Percentiles rank a stretch among this genome's conserved stretches.
These are phyloP conservation scores for Scaptomyza hsui DNA, from an alignment of 1,140 invertebrate species.

Conservation along the genomic window DNA sequence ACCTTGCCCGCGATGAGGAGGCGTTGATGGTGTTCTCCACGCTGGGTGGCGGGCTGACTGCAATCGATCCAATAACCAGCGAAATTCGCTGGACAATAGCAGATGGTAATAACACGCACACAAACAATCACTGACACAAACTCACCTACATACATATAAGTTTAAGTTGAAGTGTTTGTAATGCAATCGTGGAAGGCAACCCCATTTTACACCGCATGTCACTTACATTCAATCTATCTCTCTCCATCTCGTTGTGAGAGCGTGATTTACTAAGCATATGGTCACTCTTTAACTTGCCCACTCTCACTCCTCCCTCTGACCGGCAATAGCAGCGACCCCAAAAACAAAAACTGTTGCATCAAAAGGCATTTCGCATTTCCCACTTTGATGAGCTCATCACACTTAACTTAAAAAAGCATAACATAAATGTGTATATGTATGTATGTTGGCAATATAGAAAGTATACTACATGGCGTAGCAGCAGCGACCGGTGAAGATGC, in stretches of 20 bases:
- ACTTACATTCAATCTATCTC: conserved; percentile 13
- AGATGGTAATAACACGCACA: conserved; percentile 88
- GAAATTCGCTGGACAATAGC: conserved; percentile 94
- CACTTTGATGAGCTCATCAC: conserved; percentile 52
- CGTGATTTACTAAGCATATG: conserved; percentile 43
- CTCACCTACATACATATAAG: background rate
- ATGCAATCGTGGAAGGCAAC: conserved; percentile 38
- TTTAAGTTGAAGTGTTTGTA: conserved; percentile 22
- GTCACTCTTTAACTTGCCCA: background rate
- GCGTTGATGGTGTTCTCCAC: conserved; percentile 94
- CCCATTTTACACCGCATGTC: conserved; percentile 35
- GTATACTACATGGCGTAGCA: background rate
- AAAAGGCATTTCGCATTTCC: conserved; percentile 27
- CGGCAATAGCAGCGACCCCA: conserved; percentile 7
- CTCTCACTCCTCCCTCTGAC: conserved; percentile 5
- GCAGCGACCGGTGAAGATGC: conserved; percentile 3
- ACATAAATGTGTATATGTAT: conserved; percentile 13
- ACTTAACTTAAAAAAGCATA: conserved; percentile 11
- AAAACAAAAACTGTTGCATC: conserved; percentile 44
- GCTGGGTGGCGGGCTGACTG: conserved; percentile 94
- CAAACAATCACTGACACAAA: conserved; percentile 5
- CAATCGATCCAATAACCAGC: conserved; percentile 92
- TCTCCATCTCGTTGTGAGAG: conserved; percentile 4
- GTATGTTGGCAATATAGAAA: conserved; percentile 16
- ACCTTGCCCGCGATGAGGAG: conserved; percentile 89